A percentile compares a stretch with the other conserved stretches of the same genome.
phyloP scores from a whole-genome alignment of 2,113 vertebrate species.

The Chinchilla lanigera region DNA sequence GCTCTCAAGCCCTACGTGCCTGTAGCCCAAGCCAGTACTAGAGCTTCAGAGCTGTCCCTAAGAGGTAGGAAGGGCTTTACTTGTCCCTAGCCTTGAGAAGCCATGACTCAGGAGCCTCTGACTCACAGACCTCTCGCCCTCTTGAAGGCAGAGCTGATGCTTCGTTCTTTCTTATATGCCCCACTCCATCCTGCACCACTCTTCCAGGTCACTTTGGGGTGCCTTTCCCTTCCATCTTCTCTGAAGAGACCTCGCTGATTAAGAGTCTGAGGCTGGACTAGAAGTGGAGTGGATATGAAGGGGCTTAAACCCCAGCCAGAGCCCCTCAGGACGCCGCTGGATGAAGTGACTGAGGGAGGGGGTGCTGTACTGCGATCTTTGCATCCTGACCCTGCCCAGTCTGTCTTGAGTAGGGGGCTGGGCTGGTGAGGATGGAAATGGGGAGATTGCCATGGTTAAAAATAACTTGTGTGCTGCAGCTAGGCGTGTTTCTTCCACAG shows the following conservation, averaged over 20 bases:
- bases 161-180: neutral
- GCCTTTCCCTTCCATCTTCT: neutral
- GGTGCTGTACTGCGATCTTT: neutral
- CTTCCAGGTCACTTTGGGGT: neutral
- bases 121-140: neutral
- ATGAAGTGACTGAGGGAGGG: neutral
- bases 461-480: constrained; percentile 71
- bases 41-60: constrained; percentile 22
- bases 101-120: neutral
- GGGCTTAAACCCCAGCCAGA: constrained; percentile 15
- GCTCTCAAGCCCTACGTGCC: neutral
- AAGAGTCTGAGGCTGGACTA: constrained; percentile 13
- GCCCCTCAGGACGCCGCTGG: neutral
- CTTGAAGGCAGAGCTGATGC: neutral
- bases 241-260: constrained; percentile 14
- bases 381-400: neutral
- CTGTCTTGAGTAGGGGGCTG: constrained; percentile 75
- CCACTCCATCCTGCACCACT: neutral
- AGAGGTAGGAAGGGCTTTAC: neutral
- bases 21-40: neutral
- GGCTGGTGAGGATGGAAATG: constrained; percentile 70
- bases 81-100: neutral
- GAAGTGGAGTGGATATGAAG: neutral
- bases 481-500: constrained; percentile 63
- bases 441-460: constrained; percentile 75